Base-by-base conservation (phyloP, 2,797 vertebrate species). In the Garrulus glandarius region DNA sequence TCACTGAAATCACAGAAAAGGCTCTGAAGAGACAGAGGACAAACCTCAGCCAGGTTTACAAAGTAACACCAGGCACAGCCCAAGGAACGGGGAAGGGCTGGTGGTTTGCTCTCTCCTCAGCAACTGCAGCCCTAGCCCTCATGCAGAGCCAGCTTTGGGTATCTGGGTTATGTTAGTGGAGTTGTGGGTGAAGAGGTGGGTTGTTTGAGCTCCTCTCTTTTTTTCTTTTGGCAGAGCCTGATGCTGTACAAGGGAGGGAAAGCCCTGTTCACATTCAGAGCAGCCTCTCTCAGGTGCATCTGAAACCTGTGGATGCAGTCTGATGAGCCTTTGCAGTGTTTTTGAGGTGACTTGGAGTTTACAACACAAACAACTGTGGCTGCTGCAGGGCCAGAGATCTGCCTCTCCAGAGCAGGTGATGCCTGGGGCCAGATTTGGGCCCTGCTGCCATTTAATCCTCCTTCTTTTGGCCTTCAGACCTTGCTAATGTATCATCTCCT, bases 11-110 rank as follows among this genome's bases (percentile, higher is more conserved):
- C n/a, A 29, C n/a, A 57, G 41, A 23, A 76, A 84, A 49, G 13
- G 29, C 43, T 69, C 67, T 64, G 34, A 80, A 69, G 50, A 57
- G n/a, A 50, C 18, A 80, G n/a, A 50, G 13, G 14, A 75, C 57
- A 61, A 67, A 41, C 26, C 14, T 72, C 55, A 80, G 30, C n/a
- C 4, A 69, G 39, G 47, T 82, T 12, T 57, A 63, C 15, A 53
- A 72, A 95, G 22, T 15, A 69, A 13, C 26, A n/a, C 30, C 23
- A 64, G 30, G 27, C 56, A 78, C 15, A 67, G 61, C 30, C 21
- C 1, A 0, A 9, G 13, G 6, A 30, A 26, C n/a, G 23, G 22
- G 11, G 16, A 76, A 80, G 3, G 16, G 17, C 11, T 69, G 11
- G 23, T 39, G 19, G 7, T 47, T 74, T 78, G 27, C 20, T 41